phyloP scores from a whole-genome alignment of 2,113 vertebrate species.

The Albula glossodonta region DNA sequence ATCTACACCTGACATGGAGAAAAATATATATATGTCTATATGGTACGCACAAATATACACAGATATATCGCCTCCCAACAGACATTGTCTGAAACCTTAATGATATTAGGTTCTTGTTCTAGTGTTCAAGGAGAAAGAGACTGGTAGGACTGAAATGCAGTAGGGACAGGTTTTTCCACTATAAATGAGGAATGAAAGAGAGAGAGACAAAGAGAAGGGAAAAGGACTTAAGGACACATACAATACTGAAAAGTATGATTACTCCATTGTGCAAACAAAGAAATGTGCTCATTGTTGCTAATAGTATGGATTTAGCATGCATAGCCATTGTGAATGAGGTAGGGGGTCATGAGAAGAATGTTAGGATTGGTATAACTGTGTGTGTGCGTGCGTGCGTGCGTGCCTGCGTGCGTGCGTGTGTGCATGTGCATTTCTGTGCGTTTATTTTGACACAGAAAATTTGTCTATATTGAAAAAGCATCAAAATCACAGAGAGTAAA shows the following conservation, averaged over 20 bases:
- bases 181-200: neutral
- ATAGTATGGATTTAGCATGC: neutral
- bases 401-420: neutral
- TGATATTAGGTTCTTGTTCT: neutral
- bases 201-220: neutral
- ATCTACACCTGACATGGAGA: conserved; percentile 27
- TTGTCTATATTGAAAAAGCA: neutral
- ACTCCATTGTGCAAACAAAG: neutral
- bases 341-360: neutral
- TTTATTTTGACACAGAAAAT: neutral
- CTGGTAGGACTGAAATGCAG: neutral
- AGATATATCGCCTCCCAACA: conserved; percentile 8
- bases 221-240: neutral
- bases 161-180: conserved; percentile 24
- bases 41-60: neutral
- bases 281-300: neutral
- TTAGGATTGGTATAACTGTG: neutral
- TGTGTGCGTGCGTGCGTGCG: neutral
- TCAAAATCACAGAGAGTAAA: neutral
- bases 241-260: neutral
- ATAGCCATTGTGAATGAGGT: neutral
- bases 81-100: conserved; percentile 12
- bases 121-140: conserved; percentile 9
- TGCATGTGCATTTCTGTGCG: neutral
- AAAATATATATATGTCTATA: neutral